Base-by-base conservation (phyloP, 2,113 vertebrate genomes). In the Mellivora capensis region DNA sequence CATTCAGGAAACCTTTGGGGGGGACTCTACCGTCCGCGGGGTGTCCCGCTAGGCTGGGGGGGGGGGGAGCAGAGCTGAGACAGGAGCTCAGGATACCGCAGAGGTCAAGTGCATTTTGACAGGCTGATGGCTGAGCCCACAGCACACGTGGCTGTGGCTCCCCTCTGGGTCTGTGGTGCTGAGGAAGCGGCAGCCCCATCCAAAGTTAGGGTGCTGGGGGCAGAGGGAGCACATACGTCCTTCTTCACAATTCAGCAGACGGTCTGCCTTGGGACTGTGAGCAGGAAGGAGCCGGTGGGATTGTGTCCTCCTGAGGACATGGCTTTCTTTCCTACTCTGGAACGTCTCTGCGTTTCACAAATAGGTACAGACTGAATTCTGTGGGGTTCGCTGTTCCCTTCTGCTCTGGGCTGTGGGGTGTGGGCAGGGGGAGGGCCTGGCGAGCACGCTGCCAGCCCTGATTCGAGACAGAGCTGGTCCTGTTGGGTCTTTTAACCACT, bases 81-180 rank as follows among this genome's bases (percentile, higher is more conserved):
- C 31, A 15, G 13, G 37, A 62, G 39, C 42, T 13, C 13, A 6
- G 9, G 62, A 59, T 1, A 4, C 62, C 14, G 3, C 6, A 2
- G 8, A 4, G 27, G 23, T 59, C 0, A 0, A 25, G 20, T 49
- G 27, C 7, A 3, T 62, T 31, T 69, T 21, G 49, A 44, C 7
- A 17, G 21, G 57, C 15, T 44, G 6, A 0, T 6, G 72, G 47
- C 2, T 14, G 1, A 21, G 14, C 7, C 11, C 1, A 37, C 0
- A 39, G 57, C 21, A 29, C 12, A 8, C 31, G 1, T 13, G 18
- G 59, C 69, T 0, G 2, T 7, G 37, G 8, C 44, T 52, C 49
- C 15, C 27, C 37, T 69, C 25, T 39, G 10, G 1, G 9, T 13
- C 47, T 27, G 74, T 21, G 42, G 59, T 49, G 29, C n/a, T 25